phyloP scores from a whole-genome alignment of 2,797 vertebrate genomes.

The Leptodactylus fallax region DNA sequence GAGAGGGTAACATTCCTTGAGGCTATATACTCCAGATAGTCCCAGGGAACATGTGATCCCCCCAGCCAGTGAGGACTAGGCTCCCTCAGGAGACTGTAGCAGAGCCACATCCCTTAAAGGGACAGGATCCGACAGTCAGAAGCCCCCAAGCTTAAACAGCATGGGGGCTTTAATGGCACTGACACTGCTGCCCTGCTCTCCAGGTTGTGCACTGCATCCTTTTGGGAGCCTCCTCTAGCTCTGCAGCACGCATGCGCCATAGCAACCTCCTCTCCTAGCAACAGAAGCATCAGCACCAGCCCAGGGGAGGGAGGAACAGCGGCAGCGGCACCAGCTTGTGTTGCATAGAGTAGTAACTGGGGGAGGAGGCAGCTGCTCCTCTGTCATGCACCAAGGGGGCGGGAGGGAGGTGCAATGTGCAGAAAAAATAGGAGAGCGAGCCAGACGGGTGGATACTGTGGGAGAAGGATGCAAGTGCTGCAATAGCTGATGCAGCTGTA shows the following conservation, averaged over 20 bases:
- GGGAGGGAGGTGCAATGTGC: constrained; percentile 29
- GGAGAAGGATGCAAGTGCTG: constrained; percentile 36
- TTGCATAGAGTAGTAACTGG: constrained; percentile 29
- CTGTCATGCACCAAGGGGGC: constrained; percentile 30
- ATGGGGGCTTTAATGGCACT: too few relatives aligned
- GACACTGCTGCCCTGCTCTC: background rate
- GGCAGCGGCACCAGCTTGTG: background rate
- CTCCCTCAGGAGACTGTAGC: too few relatives aligned
- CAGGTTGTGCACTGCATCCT: constrained; percentile 53
- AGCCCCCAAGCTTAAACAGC: too few relatives aligned
- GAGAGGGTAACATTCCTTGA: too few relatives aligned
- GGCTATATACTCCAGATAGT: too few relatives aligned
- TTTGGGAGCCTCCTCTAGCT: constrained; percentile 43
- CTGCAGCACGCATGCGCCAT: constrained; percentile 56
- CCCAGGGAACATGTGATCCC: too few relatives aligned
- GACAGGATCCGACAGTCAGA: too few relatives aligned
- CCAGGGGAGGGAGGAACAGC: constrained; percentile 26
- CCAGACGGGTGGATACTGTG: constrained; percentile 61
- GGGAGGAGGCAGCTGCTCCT: constrained; percentile 40
- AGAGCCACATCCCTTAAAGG: too few relatives aligned
- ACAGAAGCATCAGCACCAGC: constrained; percentile 66
- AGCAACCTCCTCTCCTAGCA: constrained; percentile 56
- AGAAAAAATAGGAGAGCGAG: constrained; percentile 52
- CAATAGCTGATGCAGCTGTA: constrained; percentile 18
- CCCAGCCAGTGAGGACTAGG: too few relatives aligned